Percentiles rank a stretch among this genome's conserved stretches.
Conservation (phyloP, 1,140 invertebrate species). For the Trichonephila inaurata region DNA sequence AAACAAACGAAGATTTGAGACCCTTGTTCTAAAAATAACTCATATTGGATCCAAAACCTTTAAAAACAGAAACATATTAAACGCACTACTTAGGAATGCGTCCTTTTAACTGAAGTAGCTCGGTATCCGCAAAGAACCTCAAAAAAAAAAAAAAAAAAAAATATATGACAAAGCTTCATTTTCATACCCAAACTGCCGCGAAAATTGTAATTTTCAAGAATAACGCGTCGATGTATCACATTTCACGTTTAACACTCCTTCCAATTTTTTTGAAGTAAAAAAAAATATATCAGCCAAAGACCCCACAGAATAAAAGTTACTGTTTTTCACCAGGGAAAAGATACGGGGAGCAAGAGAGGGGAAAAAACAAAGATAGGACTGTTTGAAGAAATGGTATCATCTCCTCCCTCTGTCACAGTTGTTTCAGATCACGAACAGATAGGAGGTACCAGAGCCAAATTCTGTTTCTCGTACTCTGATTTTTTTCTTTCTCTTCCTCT, state of each 20-base stretch:
- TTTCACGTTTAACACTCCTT: constrained; percentile 49
- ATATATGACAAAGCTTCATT: background rate
- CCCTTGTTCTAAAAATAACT: too few relatives aligned
- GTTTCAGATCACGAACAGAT: constrained; percentile 55
- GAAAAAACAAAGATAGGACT: constrained; percentile 10
- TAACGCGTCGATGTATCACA: constrained; percentile 3
- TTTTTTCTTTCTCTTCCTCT: background rate
- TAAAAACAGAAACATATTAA: too few relatives aligned
- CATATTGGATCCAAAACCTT: too few relatives aligned
- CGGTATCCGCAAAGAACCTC: background rate
- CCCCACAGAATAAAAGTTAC: background rate
- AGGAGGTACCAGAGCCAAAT: background rate
- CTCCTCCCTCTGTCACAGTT: background rate
- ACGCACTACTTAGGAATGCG: too few relatives aligned
- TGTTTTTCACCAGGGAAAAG: background rate
- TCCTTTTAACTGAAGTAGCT: too few relatives aligned
- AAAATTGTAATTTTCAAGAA: background rate
- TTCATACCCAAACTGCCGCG: background rate
- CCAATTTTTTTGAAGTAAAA: background rate
- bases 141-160: background rate
- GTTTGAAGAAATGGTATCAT: background rate
- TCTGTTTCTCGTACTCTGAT: background rate
- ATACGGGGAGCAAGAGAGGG: background rate
- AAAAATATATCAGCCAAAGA: background rate
- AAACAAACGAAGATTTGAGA: too few relatives aligned